A percentile compares a stretch with the other conserved stretches of the same genome.
Evolutionary conservation across 2,797 vertebrate species (phyloP).

Genomic region (Sorex maritimensis): DNA sequence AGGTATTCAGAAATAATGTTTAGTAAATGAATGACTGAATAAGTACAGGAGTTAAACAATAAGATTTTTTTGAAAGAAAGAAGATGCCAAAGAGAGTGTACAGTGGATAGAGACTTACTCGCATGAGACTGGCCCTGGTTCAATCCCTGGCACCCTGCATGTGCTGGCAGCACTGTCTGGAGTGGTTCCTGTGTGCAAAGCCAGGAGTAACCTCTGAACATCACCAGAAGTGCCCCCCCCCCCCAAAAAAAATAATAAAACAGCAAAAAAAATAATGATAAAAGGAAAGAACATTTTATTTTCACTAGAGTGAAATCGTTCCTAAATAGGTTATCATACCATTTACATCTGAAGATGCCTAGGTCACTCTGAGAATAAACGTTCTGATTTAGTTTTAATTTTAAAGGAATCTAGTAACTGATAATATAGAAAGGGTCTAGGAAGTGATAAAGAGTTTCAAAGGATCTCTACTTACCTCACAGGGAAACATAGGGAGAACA

Average conservation of each 20-base stretch:
- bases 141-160: too few relatives aligned
- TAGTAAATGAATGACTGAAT: conserved; percentile 28
- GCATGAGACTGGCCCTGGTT: too few relatives aligned
- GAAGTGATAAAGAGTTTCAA: neutral
- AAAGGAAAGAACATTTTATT: conserved; percentile 20
- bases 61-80: neutral
- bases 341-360: neutral
- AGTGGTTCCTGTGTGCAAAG: too few relatives aligned
- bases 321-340: conserved; percentile 28
- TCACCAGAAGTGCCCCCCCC: too few relatives aligned
- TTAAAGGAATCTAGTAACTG: neutral
- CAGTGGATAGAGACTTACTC: too few relatives aligned
- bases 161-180: too few relatives aligned
- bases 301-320: conserved; percentile 54
- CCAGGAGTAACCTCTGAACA: too few relatives aligned
- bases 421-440: neutral
- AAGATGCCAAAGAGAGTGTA: too few relatives aligned
- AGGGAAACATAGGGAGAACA: neutral
- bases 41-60: neutral
- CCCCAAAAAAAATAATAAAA: neutral
- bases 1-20: neutral
- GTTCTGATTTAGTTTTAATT: conserved; percentile 20
- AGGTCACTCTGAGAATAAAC: neutral
- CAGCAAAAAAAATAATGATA: neutral
- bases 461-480: neutral